Conservation (phyloP, 1,140 invertebrate species). For the Antheraea mylitta region DNA sequence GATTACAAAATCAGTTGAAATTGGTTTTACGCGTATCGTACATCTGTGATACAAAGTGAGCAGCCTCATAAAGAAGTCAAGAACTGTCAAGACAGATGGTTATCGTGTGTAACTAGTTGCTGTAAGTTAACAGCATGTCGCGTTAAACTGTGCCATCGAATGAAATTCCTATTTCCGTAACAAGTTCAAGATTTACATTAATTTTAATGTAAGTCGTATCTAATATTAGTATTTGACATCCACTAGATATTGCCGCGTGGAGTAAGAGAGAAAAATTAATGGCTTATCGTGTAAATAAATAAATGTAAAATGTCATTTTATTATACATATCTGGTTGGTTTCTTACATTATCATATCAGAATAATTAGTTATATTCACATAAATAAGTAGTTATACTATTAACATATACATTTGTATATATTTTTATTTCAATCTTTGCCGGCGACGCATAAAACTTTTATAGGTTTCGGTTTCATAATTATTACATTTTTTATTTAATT, state of each 20-base stretch:
- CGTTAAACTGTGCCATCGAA: constrained; percentile 41
- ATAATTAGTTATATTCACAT: background rate
- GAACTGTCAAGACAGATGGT: constrained; percentile 49
- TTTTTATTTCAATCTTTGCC: background rate
- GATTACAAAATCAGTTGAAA: constrained; percentile 50
- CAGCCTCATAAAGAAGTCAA: constrained; percentile 61
- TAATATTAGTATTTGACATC: constrained; percentile 5
- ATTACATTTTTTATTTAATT: background rate
- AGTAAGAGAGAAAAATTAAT: background rate
- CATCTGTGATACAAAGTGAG: constrained; percentile 55
- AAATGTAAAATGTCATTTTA: background rate
- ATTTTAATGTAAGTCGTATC: constrained; percentile 13
- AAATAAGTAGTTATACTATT: background rate
- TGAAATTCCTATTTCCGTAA: constrained; percentile 41
- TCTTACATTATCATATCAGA: background rate
- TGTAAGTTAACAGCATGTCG: constrained; percentile 43
- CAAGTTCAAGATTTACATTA: constrained; percentile 15
- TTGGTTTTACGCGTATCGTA: constrained; percentile 49
- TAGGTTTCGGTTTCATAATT: background rate
- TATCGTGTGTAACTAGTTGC: constrained; percentile 62
- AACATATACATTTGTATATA: background rate
- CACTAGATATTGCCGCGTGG: background rate
- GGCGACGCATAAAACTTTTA: background rate
- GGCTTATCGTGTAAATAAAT: background rate
- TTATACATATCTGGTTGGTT: background rate